Evolutionary conservation across 2,888 invertebrate species (phyloP).

Genomic region (Thumatha senex): DNA sequence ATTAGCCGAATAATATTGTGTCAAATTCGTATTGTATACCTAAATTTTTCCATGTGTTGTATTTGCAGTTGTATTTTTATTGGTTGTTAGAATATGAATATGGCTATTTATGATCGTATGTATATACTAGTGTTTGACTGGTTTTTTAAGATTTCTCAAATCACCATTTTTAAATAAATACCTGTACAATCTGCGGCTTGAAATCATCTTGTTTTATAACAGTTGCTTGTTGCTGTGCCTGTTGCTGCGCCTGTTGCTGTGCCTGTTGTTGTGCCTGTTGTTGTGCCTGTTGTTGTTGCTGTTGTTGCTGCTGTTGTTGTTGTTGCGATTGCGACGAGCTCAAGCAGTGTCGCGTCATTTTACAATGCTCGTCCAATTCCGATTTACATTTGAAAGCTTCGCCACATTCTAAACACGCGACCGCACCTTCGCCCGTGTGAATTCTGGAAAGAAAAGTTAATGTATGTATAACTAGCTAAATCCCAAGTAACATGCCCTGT

Average conservation of each 20-base stretch:
- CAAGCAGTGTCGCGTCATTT: conserved; percentile 78
- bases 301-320: conserved; percentile 68
- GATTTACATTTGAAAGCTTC: conserved; percentile 89
- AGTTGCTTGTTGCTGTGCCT: conserved; percentile 63
- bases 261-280: conserved; percentile 63
- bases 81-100: too few relatives aligned
- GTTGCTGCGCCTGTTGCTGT: conserved; percentile 53
- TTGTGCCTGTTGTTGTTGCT: conserved; percentile 49
- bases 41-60: too few relatives aligned
- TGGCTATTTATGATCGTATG: too few relatives aligned
- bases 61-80: too few relatives aligned
- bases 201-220: conserved; percentile 80
- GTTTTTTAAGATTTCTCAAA: too few relatives aligned
- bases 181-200: conserved; percentile 82
- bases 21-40: too few relatives aligned
- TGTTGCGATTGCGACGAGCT: conserved; percentile 50
- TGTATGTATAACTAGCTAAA: too few relatives aligned
- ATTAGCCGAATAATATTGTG: too few relatives aligned
- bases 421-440: conserved; percentile 89
- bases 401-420: conserved; percentile 89
- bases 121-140: too few relatives aligned
- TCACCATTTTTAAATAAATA: too few relatives aligned
- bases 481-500: too few relatives aligned
- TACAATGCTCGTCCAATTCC: conserved; percentile 87
- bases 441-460: conserved; percentile 67